phyloP scores from a whole-genome alignment of 2,113 vertebrate genomes.

The Noturus placidus region DNA sequence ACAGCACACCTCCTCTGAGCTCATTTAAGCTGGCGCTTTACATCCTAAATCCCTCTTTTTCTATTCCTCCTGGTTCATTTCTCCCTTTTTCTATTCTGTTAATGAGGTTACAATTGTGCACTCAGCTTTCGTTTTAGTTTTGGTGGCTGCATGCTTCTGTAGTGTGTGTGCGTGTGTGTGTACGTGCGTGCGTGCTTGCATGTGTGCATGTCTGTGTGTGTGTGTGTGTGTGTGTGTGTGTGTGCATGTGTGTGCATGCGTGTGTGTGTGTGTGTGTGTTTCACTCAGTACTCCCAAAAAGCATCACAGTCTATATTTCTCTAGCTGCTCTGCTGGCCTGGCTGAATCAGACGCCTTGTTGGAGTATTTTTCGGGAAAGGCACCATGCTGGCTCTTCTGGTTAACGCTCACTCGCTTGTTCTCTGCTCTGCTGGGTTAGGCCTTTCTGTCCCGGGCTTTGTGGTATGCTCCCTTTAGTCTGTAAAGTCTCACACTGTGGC shows the following conservation, averaged over 20 bases:
- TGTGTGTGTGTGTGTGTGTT: slow-evolving; percentile 25
- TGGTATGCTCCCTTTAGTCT: slow-evolving; percentile 48
- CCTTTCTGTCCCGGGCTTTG: slow-evolving; percentile 35
- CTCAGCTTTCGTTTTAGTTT: neutral
- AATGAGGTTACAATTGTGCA: slow-evolving; percentile 1
- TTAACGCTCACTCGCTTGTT: slow-evolving; percentile 51
- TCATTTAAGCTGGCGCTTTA: neutral
- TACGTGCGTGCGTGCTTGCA: too few species aligned
- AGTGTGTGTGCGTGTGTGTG: slow-evolving; percentile 18
- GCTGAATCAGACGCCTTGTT: slow-evolving; percentile 19
- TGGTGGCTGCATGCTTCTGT: neutral
- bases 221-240: too few species aligned
- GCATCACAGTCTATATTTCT: slow-evolving; percentile 37
- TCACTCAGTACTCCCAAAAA: slow-evolving; percentile 30
- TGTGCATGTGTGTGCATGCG: slow-evolving; percentile 13
- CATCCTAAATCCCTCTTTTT: slow-evolving; percentile 6
- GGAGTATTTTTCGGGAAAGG: slow-evolving; percentile 47
- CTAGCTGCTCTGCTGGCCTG: slow-evolving; percentile 41
- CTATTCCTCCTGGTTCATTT: neutral
- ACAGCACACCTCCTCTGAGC: slow-evolving; percentile 41
- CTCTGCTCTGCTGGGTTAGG: slow-evolving; percentile 38
- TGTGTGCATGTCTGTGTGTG: slow-evolving; percentile 22
- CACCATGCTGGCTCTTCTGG: slow-evolving; percentile 51
- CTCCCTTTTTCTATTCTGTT: neutral
- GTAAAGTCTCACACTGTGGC: slow-evolving; percentile 37